phyloP scores from a whole-genome alignment of 2,113 vertebrate genomes.

The Leptosomus discolor region DNA sequence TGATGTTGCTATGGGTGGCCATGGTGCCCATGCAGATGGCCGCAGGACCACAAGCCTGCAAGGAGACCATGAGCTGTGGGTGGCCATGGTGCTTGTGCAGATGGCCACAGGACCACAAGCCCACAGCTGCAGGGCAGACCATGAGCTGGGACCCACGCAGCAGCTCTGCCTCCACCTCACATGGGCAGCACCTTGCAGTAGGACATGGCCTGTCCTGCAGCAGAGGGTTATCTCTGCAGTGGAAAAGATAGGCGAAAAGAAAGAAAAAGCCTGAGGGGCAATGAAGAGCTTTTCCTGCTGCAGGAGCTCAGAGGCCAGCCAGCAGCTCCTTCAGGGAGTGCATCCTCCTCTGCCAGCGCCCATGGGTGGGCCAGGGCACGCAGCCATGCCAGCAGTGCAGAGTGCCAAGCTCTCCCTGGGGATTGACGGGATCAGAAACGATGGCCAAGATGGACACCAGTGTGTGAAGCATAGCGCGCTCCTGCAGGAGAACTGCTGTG shows the following conservation, averaged over 20 bases:
- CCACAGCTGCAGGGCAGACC: neutral
- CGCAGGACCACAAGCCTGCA: neutral
- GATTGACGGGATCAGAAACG: neutral
- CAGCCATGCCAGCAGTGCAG: accelerated
- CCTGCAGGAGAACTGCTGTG: neutral
- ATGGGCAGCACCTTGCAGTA: neutral
- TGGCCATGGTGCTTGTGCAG: neutral
- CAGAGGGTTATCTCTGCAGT: neutral
- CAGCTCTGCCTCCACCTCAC: neutral
- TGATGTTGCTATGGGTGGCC: neutral
- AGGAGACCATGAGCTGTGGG: neutral
- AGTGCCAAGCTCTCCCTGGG: neutral
- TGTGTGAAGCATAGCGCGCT: accelerated
- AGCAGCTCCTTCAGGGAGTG: neutral
- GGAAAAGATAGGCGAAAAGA: neutral
- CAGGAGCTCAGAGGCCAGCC: neutral
- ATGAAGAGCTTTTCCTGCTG: neutral
- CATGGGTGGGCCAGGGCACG: accelerated
- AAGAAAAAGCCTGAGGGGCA: neutral
- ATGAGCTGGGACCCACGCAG: neutral
- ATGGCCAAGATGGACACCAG: accelerated
- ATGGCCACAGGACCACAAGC: neutral
- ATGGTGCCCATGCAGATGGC: neutral
- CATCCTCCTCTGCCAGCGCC: accelerated
- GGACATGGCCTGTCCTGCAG: accelerated